phyloP scores from a whole-genome alignment of 1,140 invertebrate genomes.

The Semibalanus balanoides region DNA sequence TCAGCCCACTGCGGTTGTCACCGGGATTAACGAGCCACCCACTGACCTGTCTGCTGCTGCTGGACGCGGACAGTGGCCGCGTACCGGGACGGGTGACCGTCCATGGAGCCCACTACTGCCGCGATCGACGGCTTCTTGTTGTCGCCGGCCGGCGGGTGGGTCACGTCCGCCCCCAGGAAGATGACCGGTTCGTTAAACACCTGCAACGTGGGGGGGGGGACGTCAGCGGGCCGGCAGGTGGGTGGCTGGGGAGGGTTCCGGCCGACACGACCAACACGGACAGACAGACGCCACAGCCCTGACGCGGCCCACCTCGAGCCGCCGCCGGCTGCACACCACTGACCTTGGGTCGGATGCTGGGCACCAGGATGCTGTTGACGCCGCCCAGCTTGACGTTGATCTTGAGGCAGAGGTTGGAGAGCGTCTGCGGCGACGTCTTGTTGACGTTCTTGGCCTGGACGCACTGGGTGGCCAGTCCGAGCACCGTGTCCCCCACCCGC shows the following conservation, averaged over 20 bases:
- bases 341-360: constrained; percentile 56
- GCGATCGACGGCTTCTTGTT: constrained; percentile 98
- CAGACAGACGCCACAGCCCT: too few species aligned
- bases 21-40: too few species aligned
- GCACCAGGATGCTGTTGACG: constrained; percentile 97
- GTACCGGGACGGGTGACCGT: constrained; percentile 97
- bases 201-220: too few species aligned
- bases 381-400: constrained; percentile 99
- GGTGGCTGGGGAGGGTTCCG: too few species aligned
- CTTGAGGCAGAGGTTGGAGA: constrained; percentile 98
- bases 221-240: constrained; percentile 17
- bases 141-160: constrained; percentile 97
- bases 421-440: constrained; percentile 97
- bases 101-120: constrained; percentile 97
- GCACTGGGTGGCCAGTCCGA: constrained; percentile 99
- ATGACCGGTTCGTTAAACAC: constrained; percentile 99
- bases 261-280: too few species aligned
- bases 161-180: constrained; percentile 98
- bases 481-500: constrained; percentile 93
- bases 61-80: constrained; percentile 97
- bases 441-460: constrained; percentile 99
- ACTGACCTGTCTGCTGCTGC: constrained; percentile 50
- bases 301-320: too few species aligned
- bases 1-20: too few species aligned
- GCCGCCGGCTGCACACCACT: too few species aligned